Evolutionary conservation across 2,113 vertebrate species (phyloP).

Genomic region (Amazona vittata): DNA sequence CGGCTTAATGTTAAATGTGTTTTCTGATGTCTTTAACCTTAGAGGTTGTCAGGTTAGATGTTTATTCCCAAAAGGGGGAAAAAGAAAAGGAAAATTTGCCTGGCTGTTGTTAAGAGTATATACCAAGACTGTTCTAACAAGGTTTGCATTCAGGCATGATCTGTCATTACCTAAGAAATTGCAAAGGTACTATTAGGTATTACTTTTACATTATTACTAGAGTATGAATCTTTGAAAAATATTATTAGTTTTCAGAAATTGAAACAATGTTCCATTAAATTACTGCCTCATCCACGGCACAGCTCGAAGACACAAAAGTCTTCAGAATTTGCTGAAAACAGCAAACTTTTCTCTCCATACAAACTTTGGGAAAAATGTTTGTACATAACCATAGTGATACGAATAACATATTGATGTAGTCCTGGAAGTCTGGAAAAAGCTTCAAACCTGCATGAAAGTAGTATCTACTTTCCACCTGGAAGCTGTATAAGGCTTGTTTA

Average conservation of each 20-base stretch:
- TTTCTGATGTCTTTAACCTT: constrained; percentile 46
- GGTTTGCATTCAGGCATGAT: background rate
- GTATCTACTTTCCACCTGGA: background rate
- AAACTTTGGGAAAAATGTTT: background rate
- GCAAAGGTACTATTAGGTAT: background rate
- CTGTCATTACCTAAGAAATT: background rate
- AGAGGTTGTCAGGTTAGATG: constrained; percentile 52
- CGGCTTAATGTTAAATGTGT: constrained; percentile 74
- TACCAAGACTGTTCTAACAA: background rate
- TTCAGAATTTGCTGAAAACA: background rate
- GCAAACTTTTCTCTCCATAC: background rate
- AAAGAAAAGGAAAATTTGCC: background rate
- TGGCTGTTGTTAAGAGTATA: background rate
- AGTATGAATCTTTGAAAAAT: background rate
- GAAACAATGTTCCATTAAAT: background rate
- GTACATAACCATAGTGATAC: background rate
- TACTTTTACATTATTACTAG: background rate
- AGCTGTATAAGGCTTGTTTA: background rate
- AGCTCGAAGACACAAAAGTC: background rate
- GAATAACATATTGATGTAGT: background rate
- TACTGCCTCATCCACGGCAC: background rate
- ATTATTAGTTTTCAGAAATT: background rate
- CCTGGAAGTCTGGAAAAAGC: background rate
- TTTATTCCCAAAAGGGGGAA: background rate
- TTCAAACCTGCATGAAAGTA: background rate